A percentile compares a stretch with the other conserved stretches of the same genome.
These are phyloP conservation scores for Gouania willdenowi DNA, from an alignment of 2,797 vertebrate genomes.

Conservation along the genomic window DNA sequence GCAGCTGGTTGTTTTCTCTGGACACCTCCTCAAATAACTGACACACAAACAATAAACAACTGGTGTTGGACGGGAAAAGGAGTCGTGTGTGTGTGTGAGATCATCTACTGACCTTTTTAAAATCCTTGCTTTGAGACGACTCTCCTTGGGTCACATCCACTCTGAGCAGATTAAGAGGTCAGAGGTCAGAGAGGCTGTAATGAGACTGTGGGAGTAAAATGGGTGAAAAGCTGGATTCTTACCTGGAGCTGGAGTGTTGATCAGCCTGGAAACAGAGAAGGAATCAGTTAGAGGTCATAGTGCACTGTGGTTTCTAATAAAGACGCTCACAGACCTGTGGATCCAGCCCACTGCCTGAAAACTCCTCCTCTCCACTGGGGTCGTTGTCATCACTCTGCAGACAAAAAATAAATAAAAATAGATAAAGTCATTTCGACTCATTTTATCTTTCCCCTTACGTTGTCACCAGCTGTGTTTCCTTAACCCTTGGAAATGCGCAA, in stretches of 20 bases:
- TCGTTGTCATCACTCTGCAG: constrained; percentile 74
- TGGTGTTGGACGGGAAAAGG: neutral
- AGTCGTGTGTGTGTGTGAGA: neutral
- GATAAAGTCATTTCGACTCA: no score
- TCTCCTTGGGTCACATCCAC: constrained; percentile 43
- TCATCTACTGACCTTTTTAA: constrained; percentile 69
- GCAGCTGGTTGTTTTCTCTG: constrained; percentile 79
- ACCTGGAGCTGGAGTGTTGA: constrained; percentile 68
- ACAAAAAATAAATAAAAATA: constrained; percentile 13
- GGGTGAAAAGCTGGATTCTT: constrained; percentile 34
- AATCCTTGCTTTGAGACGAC: constrained; percentile 68
- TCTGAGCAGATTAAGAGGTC: constrained; percentile 43
- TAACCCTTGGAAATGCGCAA: no score
- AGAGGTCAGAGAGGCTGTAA: constrained; percentile 26
- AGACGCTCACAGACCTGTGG: constrained; percentile 59
- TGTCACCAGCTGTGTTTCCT: no score
- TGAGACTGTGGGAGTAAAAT: constrained; percentile 15
- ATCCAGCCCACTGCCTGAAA: constrained; percentile 64
- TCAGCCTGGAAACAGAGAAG: constrained; percentile 54
- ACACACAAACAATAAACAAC: constrained; percentile 10
- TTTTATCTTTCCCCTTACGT: no score
- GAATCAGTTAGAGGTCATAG: constrained; percentile 6
- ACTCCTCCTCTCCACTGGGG: constrained; percentile 73
- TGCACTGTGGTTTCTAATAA: neutral
- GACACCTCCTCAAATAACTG: constrained; percentile 81